Conservation (phyloP, 2,888 invertebrate genomes). For the Sepiola atlantica region DNA sequence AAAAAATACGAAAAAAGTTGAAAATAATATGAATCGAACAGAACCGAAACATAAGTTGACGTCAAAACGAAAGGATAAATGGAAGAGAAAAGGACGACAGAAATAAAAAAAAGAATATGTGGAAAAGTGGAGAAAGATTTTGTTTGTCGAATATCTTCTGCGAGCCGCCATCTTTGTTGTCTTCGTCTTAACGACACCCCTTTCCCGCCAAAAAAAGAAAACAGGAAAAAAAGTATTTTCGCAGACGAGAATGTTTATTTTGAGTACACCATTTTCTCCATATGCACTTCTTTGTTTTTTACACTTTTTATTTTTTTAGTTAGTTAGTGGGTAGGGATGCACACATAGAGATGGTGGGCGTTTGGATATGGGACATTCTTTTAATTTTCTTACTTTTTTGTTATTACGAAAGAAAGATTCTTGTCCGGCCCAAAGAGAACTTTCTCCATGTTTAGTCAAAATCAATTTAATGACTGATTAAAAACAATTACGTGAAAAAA, state of each 20-base stretch:
- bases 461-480: neutral
- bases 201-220: neutral
- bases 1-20: neutral
- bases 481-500: neutral
- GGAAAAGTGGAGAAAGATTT: neutral
- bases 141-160: neutral
- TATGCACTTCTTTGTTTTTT: neutral
- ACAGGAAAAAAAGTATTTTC: neutral
- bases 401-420: neutral
- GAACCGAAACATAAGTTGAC: neutral
- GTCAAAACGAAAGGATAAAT: neutral
- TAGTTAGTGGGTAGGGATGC: no score
- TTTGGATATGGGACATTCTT: neutral
- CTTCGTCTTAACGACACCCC: neutral
- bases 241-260: neutral
- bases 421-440: neutral
- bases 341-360: no score
- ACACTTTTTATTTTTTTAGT: neutral
- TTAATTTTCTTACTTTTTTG: neutral
- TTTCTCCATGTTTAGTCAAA: neutral
- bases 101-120: no score
- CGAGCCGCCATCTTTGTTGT: no score
- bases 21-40: neutral
- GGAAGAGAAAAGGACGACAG: neutral
- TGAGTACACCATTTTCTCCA: slow-evolving; percentile 32